A percentile compares a stretch with the other conserved stretches of the same genome.
These are phyloP conservation scores for Cataglyphis hispanica DNA, from an alignment of 1,140 invertebrate species.

Conservation along the genomic window DNA sequence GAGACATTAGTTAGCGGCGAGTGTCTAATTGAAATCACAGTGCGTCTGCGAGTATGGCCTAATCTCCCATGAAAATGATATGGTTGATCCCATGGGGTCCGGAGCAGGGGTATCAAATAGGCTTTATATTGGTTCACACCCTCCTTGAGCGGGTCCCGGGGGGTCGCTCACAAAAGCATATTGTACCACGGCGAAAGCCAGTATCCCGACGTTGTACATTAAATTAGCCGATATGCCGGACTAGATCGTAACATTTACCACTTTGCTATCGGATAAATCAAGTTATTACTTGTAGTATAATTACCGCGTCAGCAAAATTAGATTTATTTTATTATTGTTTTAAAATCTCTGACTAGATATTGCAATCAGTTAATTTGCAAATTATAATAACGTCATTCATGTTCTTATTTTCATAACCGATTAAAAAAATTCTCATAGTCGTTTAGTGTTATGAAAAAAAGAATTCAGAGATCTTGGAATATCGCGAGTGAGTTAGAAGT, in stretches of 20 bases:
- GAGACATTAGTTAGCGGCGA: slow-evolving; percentile 24
- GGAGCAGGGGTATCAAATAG: slow-evolving; percentile 78
- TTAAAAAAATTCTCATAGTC: slow-evolving; percentile 9
- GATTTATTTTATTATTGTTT: slow-evolving; percentile 6
- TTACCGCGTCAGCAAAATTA: slow-evolving; percentile 24
- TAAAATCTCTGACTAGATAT: not conserved
- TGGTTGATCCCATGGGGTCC: slow-evolving; percentile 83
- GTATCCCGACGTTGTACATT: slow-evolving; percentile 66
- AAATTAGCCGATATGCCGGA: slow-evolving; percentile 69
- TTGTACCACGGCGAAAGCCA: slow-evolving; percentile 71
- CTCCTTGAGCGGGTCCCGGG: slow-evolving; percentile 71
- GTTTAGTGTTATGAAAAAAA: not conserved
- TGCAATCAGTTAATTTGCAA: not conserved
- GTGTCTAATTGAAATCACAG: slow-evolving; percentile 84
- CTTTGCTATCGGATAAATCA: slow-evolving; percentile 61
- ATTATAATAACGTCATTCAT: not conserved
- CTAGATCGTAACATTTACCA: slow-evolving; percentile 67
- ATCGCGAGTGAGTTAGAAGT: not conserved
- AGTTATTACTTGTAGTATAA: slow-evolving; percentile 61
- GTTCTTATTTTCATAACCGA: not conserved
- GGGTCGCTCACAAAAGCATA: slow-evolving; percentile 79
- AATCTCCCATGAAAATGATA: slow-evolving; percentile 86
- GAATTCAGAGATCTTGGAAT: not conserved
- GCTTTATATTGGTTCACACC: slow-evolving; percentile 84
- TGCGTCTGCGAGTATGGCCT: slow-evolving; percentile 68